Evolutionary conservation across 2,888 invertebrate genomes (phyloP).

Genomic region (Agrochola macilenta): DNA sequence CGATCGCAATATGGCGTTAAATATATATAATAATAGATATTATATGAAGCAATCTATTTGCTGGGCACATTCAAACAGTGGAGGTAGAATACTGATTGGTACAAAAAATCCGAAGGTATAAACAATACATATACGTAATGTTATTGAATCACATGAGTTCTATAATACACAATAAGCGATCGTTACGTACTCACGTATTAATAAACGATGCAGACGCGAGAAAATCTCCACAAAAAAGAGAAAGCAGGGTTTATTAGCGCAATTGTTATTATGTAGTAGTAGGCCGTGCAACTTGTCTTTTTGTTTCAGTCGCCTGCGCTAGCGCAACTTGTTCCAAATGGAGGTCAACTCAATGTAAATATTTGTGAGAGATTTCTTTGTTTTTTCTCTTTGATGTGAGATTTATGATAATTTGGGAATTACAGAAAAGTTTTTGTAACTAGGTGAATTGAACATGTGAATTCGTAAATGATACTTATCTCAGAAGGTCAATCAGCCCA

Average conservation of each 20-base stretch:
- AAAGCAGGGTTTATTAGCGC: slow-evolving; percentile 76
- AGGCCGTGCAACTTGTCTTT: slow-evolving; percentile 59
- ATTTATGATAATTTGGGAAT: slow-evolving; percentile 48
- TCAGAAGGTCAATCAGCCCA: slow-evolving; percentile 5
- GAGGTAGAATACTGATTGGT: neutral
- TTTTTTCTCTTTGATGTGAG: slow-evolving; percentile 41
- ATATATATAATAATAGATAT: too few species aligned
- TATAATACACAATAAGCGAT: slow-evolving; percentile 46
- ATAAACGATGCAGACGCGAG: slow-evolving; percentile 61
- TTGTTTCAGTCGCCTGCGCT: slow-evolving; percentile 44
- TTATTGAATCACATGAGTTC: slow-evolving; percentile 51
- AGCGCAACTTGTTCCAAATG: slow-evolving; percentile 44
- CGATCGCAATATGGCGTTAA: too few species aligned
- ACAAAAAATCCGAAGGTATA: neutral
- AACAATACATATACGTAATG: slow-evolving; percentile 17
- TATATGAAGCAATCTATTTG: neutral
- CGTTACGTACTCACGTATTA: slow-evolving; percentile 59
- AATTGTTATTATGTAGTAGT: slow-evolving; percentile 65
- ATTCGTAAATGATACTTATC: slow-evolving; percentile 24
- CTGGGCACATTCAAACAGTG: neutral
- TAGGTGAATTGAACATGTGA: slow-evolving; percentile 31
- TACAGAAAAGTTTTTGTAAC: slow-evolving; percentile 15
- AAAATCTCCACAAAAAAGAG: slow-evolving; percentile 73
- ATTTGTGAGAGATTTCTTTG: slow-evolving; percentile 55
- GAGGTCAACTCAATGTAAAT: slow-evolving; percentile 61